Conservation (phyloP, 2,888 invertebrate species). For the Entomobrya multifasciata region DNA sequence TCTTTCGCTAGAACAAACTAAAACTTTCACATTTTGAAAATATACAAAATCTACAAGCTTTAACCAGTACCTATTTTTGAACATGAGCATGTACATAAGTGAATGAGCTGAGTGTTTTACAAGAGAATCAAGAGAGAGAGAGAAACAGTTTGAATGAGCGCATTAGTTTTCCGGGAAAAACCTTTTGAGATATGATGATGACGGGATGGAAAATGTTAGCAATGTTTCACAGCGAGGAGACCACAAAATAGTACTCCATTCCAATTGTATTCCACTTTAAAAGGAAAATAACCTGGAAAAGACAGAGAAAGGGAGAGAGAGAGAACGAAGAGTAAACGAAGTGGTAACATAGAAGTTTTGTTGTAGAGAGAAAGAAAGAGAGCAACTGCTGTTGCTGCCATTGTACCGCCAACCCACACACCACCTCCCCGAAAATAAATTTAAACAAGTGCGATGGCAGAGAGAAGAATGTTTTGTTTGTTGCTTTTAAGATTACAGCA, state of each 20-base stretch:
- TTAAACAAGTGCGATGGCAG: conserved; percentile 25
- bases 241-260: conserved; percentile 60
- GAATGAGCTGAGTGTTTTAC: too few species aligned
- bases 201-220: conserved; percentile 52
- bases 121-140: neutral
- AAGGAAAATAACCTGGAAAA: conserved; percentile 49
- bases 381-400: conserved; percentile 40
- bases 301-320: conserved; percentile 9
- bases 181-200: conserved; percentile 57
- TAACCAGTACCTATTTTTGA: conserved; percentile 16
- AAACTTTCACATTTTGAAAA: conserved; percentile 16
- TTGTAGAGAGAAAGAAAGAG: neutral
- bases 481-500: conserved; percentile 40
- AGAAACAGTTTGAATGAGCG: conserved; percentile 2
- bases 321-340: conserved; percentile 11
- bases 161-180: conserved; percentile 54
- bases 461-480: conserved; percentile 22
- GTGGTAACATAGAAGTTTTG: conserved; percentile 10
- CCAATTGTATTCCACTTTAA: conserved; percentile 61
- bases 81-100: neutral
- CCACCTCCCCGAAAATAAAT: conserved; percentile 42
- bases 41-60: neutral
- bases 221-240: conserved; percentile 65
- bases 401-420: neutral
- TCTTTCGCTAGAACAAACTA: conserved; percentile 36